Evolutionary conservation across 2,888 invertebrate genomes (phyloP), one percentile per base, ranked within the genome.

Genomic region (Drosophila paracracens): DNA sequence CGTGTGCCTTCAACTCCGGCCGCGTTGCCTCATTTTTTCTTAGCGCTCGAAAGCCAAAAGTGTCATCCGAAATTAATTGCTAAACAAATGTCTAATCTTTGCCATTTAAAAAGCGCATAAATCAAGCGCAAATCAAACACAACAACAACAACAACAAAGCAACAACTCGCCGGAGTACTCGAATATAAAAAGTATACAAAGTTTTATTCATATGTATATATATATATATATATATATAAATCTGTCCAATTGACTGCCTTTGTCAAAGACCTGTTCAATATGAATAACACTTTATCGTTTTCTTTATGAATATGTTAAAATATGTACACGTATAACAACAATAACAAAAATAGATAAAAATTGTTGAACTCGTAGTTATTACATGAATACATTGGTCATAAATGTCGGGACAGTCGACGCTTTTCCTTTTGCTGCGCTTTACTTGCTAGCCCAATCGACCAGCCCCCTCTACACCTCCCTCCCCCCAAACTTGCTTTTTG

Each of bases 31-130:
- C 82, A 63, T 53, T 57, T 48, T 56, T 10, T 58, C 60, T 63
- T 64, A 59, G 29, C 67, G 81, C 72, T 69, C 61, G 53, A 65
- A 54, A 76, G 70, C 69, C 69, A 73, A 74, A 73, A 82, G 78
- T 90, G 87, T 88, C 87, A 87, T 76, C 77, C 70, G 52, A 88
- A 91, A 90, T 90, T 90, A 90, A 90, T 90, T 91, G 91, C 87
- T 80, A 80, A 87, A 84, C 90, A 91, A 89, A 89, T 89, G 90
- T 91, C 90, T 90, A 88, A 88, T 88, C 91, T 88, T 90, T 90
- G 86, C 79, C 84, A 87, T 90, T 88, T 88, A 83, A 88, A 86
- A 90, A 83, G 78, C 89, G 85, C 89, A 85, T 85, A 85, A 89
- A 85, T 85, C 85, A 85, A 89, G 79, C 84, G 63, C 82, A 87